A percentile compares a stretch with the other conserved stretches of the same genome.
Conservation (phyloP, 2,888 invertebrate species). For the Temnothorax rugatulus region DNA sequence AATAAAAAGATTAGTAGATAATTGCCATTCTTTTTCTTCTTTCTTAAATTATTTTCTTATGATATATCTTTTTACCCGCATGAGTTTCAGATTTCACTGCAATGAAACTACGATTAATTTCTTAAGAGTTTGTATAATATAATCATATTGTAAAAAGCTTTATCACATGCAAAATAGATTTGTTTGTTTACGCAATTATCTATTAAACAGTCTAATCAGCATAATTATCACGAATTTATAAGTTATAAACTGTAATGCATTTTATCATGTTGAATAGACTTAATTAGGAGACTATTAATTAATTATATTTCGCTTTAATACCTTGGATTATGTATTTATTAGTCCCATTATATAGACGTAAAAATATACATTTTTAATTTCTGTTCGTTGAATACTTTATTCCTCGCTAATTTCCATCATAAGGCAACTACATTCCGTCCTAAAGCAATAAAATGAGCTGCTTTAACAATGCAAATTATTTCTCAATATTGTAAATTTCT, state of each 20-base stretch:
- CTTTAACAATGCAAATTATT: background rate
- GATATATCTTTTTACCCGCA: background rate
- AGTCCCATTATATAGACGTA: background rate
- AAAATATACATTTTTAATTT: constrained; percentile 14
- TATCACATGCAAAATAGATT: background rate
- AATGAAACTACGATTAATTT: background rate
- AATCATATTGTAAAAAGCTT: background rate
- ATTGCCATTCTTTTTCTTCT: background rate
- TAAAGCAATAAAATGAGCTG: background rate
- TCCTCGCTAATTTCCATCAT: background rate
- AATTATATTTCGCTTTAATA: constrained; percentile 25
- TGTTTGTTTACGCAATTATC: background rate
- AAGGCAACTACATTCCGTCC: background rate
- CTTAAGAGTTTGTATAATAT: background rate
- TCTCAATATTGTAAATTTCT: background rate
- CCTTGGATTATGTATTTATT: constrained; percentile 25
- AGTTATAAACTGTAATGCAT: constrained; percentile 5
- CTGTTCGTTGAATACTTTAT: background rate
- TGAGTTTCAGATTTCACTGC: background rate
- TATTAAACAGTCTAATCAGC: background rate
- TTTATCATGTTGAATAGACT: background rate
- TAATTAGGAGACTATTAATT: constrained; percentile 21
- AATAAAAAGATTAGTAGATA: background rate
- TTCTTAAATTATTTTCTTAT: background rate
- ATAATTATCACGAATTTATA: constrained; percentile 11